Evolutionary conservation across 2,113 vertebrate genomes (phyloP).

Genomic region (Tor tambroides): DNA sequence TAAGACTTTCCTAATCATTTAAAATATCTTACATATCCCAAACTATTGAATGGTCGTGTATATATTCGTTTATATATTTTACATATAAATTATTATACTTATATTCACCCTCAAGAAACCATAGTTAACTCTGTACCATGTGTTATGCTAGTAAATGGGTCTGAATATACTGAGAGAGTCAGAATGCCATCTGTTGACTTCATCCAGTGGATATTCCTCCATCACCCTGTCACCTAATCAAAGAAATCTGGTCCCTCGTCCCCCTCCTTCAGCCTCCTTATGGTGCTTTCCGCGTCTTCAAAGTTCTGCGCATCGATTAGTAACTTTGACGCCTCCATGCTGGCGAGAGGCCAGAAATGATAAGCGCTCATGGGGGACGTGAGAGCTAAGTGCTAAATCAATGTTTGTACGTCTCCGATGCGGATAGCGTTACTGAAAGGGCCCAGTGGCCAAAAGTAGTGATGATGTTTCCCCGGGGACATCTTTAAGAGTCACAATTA

Average conservation of each 20-base stretch:
- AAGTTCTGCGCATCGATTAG: constrained; percentile 75
- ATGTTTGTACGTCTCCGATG: constrained; percentile 74
- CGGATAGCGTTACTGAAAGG: constrained; percentile 76
- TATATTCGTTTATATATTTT: too few species aligned
- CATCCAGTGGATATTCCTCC: constrained; percentile 22
- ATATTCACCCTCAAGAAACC: background rate
- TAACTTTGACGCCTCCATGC: constrained; percentile 72
- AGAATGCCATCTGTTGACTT: constrained; percentile 58
- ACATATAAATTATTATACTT: too few species aligned
- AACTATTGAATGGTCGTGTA: too few species aligned
- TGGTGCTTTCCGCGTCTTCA: constrained; percentile 61
- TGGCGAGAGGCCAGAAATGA: constrained; percentile 72
- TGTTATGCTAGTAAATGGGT: background rate
- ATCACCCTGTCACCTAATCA: too few species aligned
- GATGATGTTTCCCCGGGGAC: constrained; percentile 74
- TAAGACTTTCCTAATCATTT: background rate
- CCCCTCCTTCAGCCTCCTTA: constrained; percentile 43
- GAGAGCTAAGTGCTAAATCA: constrained; percentile 82
- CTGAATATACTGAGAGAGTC: constrained; percentile 16
- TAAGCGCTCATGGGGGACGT: constrained; percentile 79
- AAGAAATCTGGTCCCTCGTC: constrained; percentile 47
- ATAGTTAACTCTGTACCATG: background rate
- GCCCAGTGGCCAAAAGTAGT: constrained; percentile 71
- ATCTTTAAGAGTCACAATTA: constrained; percentile 72
- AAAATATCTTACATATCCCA: background rate